These are phyloP conservation scores for Drosophila azteca DNA, from an alignment of 1,140 invertebrate genomes.

Conservation along the genomic window DNA sequence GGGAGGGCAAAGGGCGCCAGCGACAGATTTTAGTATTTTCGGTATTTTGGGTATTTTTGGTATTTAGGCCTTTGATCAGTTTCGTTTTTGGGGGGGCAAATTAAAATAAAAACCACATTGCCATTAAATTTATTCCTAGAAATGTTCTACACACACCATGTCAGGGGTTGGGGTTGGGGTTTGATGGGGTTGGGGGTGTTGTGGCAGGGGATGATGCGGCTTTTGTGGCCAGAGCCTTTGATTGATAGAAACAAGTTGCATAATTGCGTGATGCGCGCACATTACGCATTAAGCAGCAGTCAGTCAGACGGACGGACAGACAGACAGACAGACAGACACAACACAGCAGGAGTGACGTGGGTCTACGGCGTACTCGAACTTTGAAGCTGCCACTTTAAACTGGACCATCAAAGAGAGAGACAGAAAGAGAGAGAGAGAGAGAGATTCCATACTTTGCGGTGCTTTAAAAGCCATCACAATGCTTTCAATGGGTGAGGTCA, in stretches of 20 bases:
- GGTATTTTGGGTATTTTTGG: not conserved
- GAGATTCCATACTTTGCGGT: constrained; percentile 10
- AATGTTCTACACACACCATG: constrained; percentile 11
- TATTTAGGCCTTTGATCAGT: constrained; percentile 60
- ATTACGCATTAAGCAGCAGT: constrained; percentile 20
- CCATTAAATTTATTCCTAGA: constrained; percentile 64
- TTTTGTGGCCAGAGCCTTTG: constrained; percentile 64
- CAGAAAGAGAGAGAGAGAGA: not conserved
- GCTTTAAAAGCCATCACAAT: constrained; percentile 33
- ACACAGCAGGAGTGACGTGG: not conserved
- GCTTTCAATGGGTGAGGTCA: not conserved
- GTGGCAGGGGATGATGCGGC: constrained; percentile 34
- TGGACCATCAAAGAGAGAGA: not conserved
- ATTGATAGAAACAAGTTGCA: constrained; percentile 73
- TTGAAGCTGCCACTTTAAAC: constrained; percentile 34
- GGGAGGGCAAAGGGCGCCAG: not conserved
- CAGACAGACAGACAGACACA: constrained; percentile 6
- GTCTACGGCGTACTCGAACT: constrained; percentile 12
- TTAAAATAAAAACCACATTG: constrained; percentile 76
- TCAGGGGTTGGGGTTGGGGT: not conserved
- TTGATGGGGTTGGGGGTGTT: constrained; percentile 2
- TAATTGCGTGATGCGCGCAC: constrained; percentile 39
- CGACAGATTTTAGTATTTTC: constrained; percentile 35
- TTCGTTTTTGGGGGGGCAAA: constrained; percentile 37
- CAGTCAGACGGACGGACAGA: constrained; percentile 1